A percentile compares a stretch with the other conserved stretches of the same genome.
Evolutionary conservation across 2,888 invertebrate species (phyloP).

Genomic region (Caenorhabditis wallacei): DNA sequence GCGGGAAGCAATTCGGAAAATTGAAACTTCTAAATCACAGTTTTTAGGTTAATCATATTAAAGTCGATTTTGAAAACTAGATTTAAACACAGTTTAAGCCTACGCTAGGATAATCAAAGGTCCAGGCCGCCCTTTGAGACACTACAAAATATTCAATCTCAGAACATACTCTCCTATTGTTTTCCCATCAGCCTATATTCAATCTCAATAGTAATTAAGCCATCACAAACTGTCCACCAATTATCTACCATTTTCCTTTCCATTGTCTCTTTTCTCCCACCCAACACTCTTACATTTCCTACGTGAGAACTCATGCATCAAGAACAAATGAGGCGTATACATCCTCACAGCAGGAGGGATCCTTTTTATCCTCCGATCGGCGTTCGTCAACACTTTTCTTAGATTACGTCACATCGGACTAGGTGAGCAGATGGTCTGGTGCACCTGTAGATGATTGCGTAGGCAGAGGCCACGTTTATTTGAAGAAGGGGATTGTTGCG

Average conservation of each 20-base stretch:
- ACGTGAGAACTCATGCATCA: conserved; percentile 26
- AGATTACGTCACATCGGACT: conserved; percentile 8
- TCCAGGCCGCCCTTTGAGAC: no score
- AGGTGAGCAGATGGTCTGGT: conserved; percentile 13
- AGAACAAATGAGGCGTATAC: conserved; percentile 34
- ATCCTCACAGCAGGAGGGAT: conserved; percentile 3
- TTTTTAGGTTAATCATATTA: no score
- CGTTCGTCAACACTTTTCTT: neutral
- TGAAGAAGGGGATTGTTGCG: conserved; percentile 18
- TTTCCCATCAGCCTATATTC: neutral
- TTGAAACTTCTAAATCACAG: no score
- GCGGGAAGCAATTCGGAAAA: no score
- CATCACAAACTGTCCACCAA: conserved; percentile 24
- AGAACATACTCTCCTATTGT: neutral
- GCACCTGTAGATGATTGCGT: conserved; percentile 26
- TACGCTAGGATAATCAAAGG: no score
- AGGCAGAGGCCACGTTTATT: conserved; percentile 14
- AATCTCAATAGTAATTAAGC: conserved; percentile 11
- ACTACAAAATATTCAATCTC: no score
- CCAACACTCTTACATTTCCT: conserved; percentile 1
- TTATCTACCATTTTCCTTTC: conserved; percentile 3
- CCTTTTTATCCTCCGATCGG: conserved; percentile 5
- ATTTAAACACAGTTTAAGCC: no score
- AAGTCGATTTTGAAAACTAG: no score
- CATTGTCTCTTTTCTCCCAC: neutral